These are phyloP conservation scores for Machimus rusticus DNA, from an alignment of 2,888 invertebrate species.

Conservation along the genomic window DNA sequence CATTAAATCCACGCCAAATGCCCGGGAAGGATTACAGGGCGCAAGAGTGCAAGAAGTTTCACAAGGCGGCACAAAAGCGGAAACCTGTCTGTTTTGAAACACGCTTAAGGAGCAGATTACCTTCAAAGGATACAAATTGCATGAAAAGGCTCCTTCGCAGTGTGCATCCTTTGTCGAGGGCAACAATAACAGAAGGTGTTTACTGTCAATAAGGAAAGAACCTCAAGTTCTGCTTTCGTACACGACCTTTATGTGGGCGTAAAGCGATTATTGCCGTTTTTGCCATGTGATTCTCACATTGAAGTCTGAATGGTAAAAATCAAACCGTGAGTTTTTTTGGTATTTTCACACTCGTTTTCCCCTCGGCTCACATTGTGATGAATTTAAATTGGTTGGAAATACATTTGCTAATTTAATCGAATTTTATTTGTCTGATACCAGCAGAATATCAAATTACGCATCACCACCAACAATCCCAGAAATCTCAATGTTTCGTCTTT, in stretches of 20 bases:
- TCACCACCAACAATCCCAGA: neutral
- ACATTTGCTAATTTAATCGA: neutral
- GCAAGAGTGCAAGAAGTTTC: neutral
- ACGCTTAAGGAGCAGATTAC: neutral
- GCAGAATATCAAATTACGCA: constrained; percentile 17
- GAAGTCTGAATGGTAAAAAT: neutral
- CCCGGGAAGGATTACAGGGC: neutral
- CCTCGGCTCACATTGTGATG: neutral
- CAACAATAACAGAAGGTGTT: neutral
- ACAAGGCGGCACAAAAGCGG: neutral
- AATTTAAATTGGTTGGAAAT: neutral
- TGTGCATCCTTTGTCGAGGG: neutral
- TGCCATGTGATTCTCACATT: neutral
- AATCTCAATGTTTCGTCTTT: neutral
- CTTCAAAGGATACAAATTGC: neutral
- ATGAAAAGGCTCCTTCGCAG: neutral
- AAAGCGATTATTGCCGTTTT: neutral
- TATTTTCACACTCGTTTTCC: neutral
- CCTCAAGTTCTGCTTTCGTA: neutral
- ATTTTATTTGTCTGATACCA: neutral
- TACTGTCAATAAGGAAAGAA: neutral
- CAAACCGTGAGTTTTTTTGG: neutral
- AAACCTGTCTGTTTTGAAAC: neutral
- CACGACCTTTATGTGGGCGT: neutral
- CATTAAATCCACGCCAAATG: neutral